Conservation (phyloP, 2,113 vertebrate species). For the Corydoras sp. region DNA sequence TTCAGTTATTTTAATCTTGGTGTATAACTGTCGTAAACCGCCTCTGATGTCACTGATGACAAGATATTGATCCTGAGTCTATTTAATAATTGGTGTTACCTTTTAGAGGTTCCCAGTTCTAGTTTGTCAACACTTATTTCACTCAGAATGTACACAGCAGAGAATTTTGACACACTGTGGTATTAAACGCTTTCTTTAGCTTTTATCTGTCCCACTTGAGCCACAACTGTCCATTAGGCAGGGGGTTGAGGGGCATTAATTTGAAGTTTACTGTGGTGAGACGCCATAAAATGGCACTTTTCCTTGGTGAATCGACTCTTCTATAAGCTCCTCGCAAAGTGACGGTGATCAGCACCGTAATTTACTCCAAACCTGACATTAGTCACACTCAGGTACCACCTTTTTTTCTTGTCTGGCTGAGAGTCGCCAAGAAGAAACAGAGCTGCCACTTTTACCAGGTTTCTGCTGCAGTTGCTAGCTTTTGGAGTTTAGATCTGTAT, state of each 20-base stretch:
- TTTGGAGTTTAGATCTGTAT: too few relatives aligned
- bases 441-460: too few relatives aligned
- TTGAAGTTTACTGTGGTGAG: conserved; percentile 41
- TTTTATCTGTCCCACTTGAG: conserved; percentile 35
- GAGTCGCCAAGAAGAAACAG: background rate
- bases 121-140: background rate
- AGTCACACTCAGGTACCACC: conserved; percentile 36
- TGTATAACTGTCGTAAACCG: background rate
- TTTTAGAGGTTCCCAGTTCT: background rate
- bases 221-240: conserved; percentile 42
- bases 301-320: conserved; percentile 26
- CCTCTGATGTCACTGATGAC: background rate
- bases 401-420: conserved; percentile 8
- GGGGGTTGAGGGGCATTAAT: conserved; percentile 31
- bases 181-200: conserved; percentile 36
- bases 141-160: background rate
- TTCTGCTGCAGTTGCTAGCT: too few relatives aligned
- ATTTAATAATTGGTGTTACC: conserved; percentile 4
- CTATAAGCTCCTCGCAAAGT: conserved; percentile 24
- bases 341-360: conserved; percentile 38
- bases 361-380: conserved; percentile 38
- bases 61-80: background rate
- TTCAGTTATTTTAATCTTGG: background rate
- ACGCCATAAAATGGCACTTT: conserved; percentile 40
- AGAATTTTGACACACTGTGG: conserved; percentile 26